Evolutionary conservation across 2,888 invertebrate species (phyloP).

Genomic region (Gortyna flavago): DNA sequence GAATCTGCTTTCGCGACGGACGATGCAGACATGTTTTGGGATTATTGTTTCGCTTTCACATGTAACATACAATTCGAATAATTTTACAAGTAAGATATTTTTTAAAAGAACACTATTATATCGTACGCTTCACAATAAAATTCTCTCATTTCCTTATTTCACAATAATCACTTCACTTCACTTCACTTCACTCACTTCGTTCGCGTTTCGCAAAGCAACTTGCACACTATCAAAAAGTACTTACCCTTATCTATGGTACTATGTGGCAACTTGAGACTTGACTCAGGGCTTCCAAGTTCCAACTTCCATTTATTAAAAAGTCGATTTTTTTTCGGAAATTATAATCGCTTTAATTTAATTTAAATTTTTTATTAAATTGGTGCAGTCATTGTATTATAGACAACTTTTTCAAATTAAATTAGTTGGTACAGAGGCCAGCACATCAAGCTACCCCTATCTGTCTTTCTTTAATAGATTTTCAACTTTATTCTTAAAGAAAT

Average conservation of each 20-base stretch:
- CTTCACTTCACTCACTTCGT: not conserved
- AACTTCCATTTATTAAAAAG: not conserved
- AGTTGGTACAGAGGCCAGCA: not conserved
- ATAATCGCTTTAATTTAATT: not conserved
- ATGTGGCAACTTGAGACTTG: no score
- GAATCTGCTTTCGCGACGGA: constrained; percentile 91
- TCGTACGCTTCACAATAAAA: constrained; percentile 1
- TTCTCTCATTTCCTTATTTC: constrained; percentile 26
- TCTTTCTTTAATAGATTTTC: no score
- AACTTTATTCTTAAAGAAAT: no score
- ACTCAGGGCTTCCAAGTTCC: no score
- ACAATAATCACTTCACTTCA: constrained; percentile 16
- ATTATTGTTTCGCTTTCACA: constrained; percentile 25
- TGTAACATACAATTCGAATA: constrained; percentile 23
- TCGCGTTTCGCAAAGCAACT: no score
- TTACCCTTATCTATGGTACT: no score
- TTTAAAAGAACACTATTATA: constrained; percentile 7
- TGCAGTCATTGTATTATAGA: not conserved
- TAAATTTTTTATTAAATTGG: not conserved
- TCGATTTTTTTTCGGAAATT: not conserved
- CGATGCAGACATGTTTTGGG: constrained; percentile 75
- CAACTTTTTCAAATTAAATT: not conserved
- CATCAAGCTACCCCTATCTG: no score
- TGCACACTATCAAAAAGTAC: no score
- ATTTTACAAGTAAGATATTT: constrained; percentile 4